Evolutionary conservation across 1,140 invertebrate species (phyloP), one percentile per base, ranked within the genome.

Genomic region (Matsumurasca onukii): DNA sequence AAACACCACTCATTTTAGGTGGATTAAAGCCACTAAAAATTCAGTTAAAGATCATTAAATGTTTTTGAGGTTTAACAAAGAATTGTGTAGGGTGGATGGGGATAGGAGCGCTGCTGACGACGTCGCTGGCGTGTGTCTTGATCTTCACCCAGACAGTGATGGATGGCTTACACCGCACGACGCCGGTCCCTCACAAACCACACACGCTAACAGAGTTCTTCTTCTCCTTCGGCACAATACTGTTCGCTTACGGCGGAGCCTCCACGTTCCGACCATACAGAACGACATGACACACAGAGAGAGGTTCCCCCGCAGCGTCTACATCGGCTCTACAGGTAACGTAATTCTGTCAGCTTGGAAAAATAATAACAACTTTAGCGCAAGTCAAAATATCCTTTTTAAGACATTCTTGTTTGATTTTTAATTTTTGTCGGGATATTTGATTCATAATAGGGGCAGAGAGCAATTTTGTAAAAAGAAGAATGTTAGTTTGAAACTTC

Each of bases 261-360:
- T 85, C 86, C 5, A 83, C 86, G 0, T 89, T 78, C 88, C 88
- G 12, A 89, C 86, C 0, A 87, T 90, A 34, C 88, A 89, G 74
- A 88, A 89, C 72, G 88, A 89, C 71, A 89, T 88, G 86, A 76
- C 78, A 22, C 80, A 88, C 63, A 83, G 82, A 70, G 76, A 76
- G 1, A 77, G 85, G 71, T 89, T 88, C 75, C 77, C 81, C 3
- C 81, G 78, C 31, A 83, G 82, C 65, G 75, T 85, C 13, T 73
- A 80, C 3, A 79, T 84, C 52, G 83, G 80, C 30, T 86, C 86
- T 74, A 55, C 75, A 45, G 81, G 85, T 86, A 75, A 77, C 71
- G 71, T 15, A n/a, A 5, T 22, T 15, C 20, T 71, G 17, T 45
- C 34, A 48, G 55, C 29, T 69, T n/a, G 5, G n/a, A 25, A 66